Percentiles rank a stretch among this genome's conserved stretches.
These are phyloP conservation scores for Dunckerocampus dactyliophorus DNA, from an alignment of 2,113 vertebrate species.

Conservation along the genomic window DNA sequence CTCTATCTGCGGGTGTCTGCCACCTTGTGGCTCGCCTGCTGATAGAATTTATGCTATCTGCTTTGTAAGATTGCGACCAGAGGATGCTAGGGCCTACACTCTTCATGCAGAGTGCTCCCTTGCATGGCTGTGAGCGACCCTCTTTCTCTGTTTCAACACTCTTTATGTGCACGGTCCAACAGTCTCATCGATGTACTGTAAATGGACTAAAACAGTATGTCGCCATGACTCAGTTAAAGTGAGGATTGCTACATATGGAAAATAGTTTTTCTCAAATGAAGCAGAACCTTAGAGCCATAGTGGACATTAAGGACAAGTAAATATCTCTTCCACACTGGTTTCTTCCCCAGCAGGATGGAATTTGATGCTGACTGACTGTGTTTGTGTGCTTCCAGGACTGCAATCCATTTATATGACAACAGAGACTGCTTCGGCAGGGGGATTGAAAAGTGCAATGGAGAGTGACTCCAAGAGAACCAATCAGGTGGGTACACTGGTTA, in stretches of 20 bases:
- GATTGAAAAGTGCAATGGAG: slow-evolving; percentile 71
- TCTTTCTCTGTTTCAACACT: slow-evolving; percentile 15
- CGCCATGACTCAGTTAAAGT: slow-evolving; percentile 13
- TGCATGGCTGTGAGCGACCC: slow-evolving; percentile 42
- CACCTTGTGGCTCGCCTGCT: slow-evolving; percentile 51
- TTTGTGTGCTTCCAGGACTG: slow-evolving; percentile 63
- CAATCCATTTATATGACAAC: slow-evolving; percentile 70
- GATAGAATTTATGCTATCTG: slow-evolving; percentile 64
- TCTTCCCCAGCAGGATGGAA: slow-evolving; percentile 15
- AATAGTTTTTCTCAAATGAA: slow-evolving; percentile 23
- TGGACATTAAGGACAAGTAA: slow-evolving; percentile 20
- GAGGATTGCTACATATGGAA: slow-evolving; percentile 1
- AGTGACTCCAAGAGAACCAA: slow-evolving; percentile 64
- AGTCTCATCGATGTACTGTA: slow-evolving; percentile 1
- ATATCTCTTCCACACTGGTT: slow-evolving; percentile 11
- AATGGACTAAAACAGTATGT: slow-evolving; percentile 8
- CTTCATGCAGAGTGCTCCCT: slow-evolving; percentile 60
- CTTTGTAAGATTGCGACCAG: slow-evolving; percentile 42
- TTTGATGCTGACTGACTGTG: slow-evolving; percentile 44
- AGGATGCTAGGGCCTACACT: slow-evolving; percentile 43
- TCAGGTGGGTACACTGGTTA: slow-evolving; percentile 61
- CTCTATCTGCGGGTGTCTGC: slow-evolving; percentile 33
- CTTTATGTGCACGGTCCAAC: neutral
- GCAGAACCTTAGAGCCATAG: slow-evolving; percentile 7
- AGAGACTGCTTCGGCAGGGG: slow-evolving; percentile 59